Base-by-base conservation (phyloP, 35 echinoderm and acorn worm genomes). In the Acanthaster planci region DNA sequence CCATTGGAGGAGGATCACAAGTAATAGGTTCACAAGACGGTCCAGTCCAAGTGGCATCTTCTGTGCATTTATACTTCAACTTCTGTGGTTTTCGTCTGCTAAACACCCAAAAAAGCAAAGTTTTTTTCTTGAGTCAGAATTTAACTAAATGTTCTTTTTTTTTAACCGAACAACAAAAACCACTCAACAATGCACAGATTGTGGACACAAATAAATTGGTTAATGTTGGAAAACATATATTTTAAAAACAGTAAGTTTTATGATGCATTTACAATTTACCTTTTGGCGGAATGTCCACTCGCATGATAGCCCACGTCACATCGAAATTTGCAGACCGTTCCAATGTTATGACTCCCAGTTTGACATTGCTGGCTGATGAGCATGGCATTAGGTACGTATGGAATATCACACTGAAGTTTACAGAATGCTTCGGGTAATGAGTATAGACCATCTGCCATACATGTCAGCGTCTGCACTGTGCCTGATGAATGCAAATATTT, bases 371-470 rank as follows among this genome's bases (percentile, higher is more conserved):
- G 68, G 40, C 76, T 87, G 0, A 53, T 31, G 3, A 90, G 86
- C 7, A 85, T 38, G 19, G 95, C 82, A 19, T 93, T 31, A 0
- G 68, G 52, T 39, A 90, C 81, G 35, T 60, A 42, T 15, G 84
- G 54, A 9, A 80, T 40, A 37, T 93, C 91, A 44, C 95, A 97
- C 14, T 80, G 34, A 0, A 93, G 87, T 52, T 97, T 90, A 82
- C 95, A 97, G 51, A 93, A 97, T 58, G 95, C 76, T 12, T 88
- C 76, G 15, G 95, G 91, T 21, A 97, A 88, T 1, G 90, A 93
- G 60, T 87, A 97, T 16, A 90, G 47, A 0, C 95, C 95, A 59
- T 97, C 95, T 56, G 86, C 95, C 58, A 87, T 80, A 39, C 95
- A 97, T 4, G 50, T 40, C 29, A 97, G 10, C 12, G 58, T 57